These are phyloP conservation scores for Sipha maydis DNA, from an alignment of 2,888 invertebrate species.

Conservation along the genomic window DNA sequence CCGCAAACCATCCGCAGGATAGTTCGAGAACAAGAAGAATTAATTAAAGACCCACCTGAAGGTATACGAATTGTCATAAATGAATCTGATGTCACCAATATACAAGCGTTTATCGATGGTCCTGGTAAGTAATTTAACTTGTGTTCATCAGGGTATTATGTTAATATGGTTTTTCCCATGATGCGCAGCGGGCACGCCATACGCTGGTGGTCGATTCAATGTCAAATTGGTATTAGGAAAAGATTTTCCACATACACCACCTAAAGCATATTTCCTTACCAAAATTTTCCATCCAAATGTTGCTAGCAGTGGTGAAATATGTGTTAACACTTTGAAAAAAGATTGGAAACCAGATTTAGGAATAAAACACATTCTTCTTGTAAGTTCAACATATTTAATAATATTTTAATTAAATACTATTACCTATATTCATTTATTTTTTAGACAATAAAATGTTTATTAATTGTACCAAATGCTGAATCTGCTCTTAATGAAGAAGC, in stretches of 20 bases:
- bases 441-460: conserved; percentile 90
- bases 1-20: conserved; percentile 91
- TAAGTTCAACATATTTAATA: conserved; percentile 67
- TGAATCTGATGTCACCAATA: conserved; percentile 93
- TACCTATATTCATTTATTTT: not conserved
- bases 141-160: not conserved
- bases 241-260: conserved; percentile 91
- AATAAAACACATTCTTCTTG: conserved; percentile 91
- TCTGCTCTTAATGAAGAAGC: conserved; percentile 97
- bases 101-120: conserved; percentile 91
- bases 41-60: conserved; percentile 86
- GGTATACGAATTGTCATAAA: conserved; percentile 90
- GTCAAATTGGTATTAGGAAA: conserved; percentile 90
- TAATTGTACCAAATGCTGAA: conserved; percentile 97
- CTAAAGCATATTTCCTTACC: conserved; percentile 92
- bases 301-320: conserved; percentile 90
- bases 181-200: conserved; percentile 85
- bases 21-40: conserved; percentile 86
- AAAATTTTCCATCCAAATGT: conserved; percentile 98
- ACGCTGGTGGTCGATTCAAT: conserved; percentile 87
- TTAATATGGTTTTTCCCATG: not conserved
- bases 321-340: conserved; percentile 94
- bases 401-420: not conserved
- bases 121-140: conserved; percentile 72
- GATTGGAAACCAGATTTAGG: conserved; percentile 97